Evolutionary conservation across 1,140 invertebrate genomes (phyloP).

Genomic region (Scylla paramamosain): DNA sequence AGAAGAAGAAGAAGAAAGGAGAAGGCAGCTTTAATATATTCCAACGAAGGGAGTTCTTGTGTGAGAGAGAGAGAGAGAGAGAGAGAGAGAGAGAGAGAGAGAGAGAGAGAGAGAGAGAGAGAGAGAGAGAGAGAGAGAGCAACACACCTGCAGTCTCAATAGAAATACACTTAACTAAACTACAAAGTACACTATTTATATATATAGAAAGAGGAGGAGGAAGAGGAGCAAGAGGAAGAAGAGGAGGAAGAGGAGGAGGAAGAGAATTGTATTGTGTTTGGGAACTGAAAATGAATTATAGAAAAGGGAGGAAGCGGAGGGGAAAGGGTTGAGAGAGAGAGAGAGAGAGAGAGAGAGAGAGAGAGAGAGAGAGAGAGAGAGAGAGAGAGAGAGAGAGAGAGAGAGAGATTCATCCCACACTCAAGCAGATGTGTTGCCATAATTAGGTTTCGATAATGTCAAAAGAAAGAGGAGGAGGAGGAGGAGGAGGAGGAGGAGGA

Average conservation of each 20-base stretch:
- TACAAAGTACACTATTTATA: no score
- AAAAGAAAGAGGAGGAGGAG: no score
- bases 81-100: neutral
- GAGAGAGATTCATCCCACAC: no score
- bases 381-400: conserved; percentile 29
- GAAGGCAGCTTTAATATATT: neutral
- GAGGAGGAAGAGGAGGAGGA: conserved; percentile 27
- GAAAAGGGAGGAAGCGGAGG: neutral
- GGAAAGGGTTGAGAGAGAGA: neutral
- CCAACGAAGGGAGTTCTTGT: neutral
- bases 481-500: no score
- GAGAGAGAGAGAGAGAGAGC: no score
- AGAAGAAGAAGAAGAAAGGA: neutral
- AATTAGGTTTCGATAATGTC: no score
- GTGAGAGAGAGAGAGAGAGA: neutral
- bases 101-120: neutral
- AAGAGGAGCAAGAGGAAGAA: neutral
- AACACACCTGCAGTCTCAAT: no score
- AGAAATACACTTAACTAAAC: no score
- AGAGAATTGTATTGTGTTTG: neutral
- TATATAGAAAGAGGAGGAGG: neutral
- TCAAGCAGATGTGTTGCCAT: no score
- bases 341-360: conserved; percentile 26
- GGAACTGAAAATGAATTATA: no score
- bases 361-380: conserved; percentile 25